These are phyloP conservation scores for Siniperca knerii DNA, from an alignment of 2,113 vertebrate genomes.

Conservation along the genomic window DNA sequence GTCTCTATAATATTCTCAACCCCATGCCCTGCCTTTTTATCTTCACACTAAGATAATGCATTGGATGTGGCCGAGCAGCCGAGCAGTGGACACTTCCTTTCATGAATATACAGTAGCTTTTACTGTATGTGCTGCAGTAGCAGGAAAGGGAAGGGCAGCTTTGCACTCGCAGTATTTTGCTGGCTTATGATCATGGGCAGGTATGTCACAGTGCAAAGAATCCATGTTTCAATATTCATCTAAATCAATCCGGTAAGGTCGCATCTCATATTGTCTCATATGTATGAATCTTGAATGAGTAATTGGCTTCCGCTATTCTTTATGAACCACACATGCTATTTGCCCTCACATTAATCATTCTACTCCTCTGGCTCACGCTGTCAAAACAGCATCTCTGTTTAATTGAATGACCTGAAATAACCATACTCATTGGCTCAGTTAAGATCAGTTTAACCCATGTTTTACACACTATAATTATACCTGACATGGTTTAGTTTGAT, in stretches of 20 bases:
- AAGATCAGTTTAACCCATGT: slow-evolving; percentile 72
- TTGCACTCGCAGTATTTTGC: slow-evolving; percentile 29
- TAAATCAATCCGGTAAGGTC: slow-evolving; percentile 2
- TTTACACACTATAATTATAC: slow-evolving; percentile 71
- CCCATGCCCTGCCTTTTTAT: slow-evolving; percentile 70
- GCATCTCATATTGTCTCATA: slow-evolving; percentile 25
- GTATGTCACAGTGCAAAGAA: slow-evolving; percentile 35
- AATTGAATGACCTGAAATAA: slow-evolving; percentile 70
- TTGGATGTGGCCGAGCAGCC: slow-evolving; percentile 64
- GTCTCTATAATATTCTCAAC: slow-evolving; percentile 75
- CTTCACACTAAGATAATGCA: slow-evolving; percentile 70
- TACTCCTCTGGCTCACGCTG: slow-evolving; percentile 44
- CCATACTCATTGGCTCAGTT: slow-evolving; percentile 54
- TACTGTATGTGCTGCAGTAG: slow-evolving; percentile 37
- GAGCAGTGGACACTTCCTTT: slow-evolving; percentile 64
- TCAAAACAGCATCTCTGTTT: slow-evolving; percentile 55
- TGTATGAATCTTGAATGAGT: slow-evolving; percentile 32
- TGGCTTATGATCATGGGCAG: slow-evolving; percentile 22
- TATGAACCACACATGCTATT: slow-evolving; percentile 49
- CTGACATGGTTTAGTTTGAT: slow-evolving; percentile 75
- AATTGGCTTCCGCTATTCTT: slow-evolving; percentile 42
- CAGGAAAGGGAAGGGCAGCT: slow-evolving; percentile 17
- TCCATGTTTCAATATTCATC: slow-evolving; percentile 29
- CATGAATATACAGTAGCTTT: slow-evolving; percentile 63
- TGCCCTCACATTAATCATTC: slow-evolving; percentile 57